These are phyloP conservation scores for Ecdyonurus torrentis DNA, from an alignment of 2,888 invertebrate genomes.

Conservation along the genomic window DNA sequence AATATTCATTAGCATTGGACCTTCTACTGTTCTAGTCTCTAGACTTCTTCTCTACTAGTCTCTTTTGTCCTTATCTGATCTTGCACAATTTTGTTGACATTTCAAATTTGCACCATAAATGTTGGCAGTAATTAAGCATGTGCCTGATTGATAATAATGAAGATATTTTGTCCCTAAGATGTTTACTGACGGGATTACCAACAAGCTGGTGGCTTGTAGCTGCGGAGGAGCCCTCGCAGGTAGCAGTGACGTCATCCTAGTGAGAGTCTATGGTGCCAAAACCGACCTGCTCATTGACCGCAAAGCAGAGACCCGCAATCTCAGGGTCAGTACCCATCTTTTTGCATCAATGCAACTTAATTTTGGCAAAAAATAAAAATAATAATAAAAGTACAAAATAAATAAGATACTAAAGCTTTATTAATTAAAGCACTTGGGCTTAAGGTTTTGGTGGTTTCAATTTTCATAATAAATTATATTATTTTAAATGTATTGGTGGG, in stretches of 20 bases:
- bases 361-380: no score
- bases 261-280: slow-evolving; percentile 84
- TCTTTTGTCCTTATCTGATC: background rate
- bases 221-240: slow-evolving; percentile 20
- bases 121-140: background rate
- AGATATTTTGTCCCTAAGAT: slow-evolving; percentile 35
- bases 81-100: background rate
- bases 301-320: slow-evolving; percentile 55
- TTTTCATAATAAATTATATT: no score
- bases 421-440: no score
- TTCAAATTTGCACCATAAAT: background rate
- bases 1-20: no score
- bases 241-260: slow-evolving; percentile 50
- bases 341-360: no score
- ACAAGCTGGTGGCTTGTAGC: slow-evolving; percentile 71
- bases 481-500: no score
- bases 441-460: no score
- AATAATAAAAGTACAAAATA: no score
- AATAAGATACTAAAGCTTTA: no score
- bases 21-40: no score
- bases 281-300: slow-evolving; percentile 86
- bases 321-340: slow-evolving; percentile 5
- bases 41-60: no score
- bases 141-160: slow-evolving; percentile 5
- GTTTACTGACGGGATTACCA: slow-evolving; percentile 89